Percentiles rank a stretch among this genome's conserved stretches.
phyloP scores from a whole-genome alignment of 2,888 invertebrate genomes.

The Macaria notata region DNA sequence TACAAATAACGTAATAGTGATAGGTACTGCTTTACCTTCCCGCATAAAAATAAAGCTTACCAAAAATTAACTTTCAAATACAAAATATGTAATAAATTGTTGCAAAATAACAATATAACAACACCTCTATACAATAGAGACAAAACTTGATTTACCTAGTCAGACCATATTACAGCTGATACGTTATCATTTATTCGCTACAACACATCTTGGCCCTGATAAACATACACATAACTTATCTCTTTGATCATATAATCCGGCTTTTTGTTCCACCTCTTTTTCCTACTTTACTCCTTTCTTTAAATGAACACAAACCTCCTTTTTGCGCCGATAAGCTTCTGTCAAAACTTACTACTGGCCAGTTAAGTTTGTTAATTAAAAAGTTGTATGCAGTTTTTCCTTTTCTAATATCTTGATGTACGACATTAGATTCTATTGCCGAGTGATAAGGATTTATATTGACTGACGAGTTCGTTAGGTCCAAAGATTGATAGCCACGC shows the following conservation, averaged over 20 bases:
- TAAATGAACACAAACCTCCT: not conserved
- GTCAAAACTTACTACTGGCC: constrained; percentile 28
- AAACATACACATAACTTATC: constrained; percentile 21
- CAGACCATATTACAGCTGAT: constrained; percentile 19
- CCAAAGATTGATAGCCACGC: not conserved
- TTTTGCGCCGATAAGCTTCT: constrained; percentile 41
- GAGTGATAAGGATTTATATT: not conserved
- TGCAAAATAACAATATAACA: not conserved
- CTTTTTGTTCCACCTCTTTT: constrained; percentile 53
- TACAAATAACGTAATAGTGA: too few species aligned
- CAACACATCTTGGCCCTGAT: constrained; percentile 18
- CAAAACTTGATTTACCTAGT: constrained; percentile 21
- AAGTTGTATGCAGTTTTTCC: not conserved
- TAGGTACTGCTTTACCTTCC: too few species aligned
- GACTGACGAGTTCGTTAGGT: not conserved
- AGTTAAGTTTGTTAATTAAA: constrained; percentile 2
- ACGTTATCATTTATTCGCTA: constrained; percentile 33
- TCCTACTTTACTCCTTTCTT: constrained; percentile 30
- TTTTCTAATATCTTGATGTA: not conserved
- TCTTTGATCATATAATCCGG: constrained; percentile 51
- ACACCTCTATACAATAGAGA: constrained; percentile 14
- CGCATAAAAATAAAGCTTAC: too few species aligned
- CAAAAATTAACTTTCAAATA: too few species aligned
- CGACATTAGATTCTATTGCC: not conserved
- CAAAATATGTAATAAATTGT: too few species aligned